phyloP scores from a whole-genome alignment of 2,888 invertebrate species.

The Phymatocera aterrima region DNA sequence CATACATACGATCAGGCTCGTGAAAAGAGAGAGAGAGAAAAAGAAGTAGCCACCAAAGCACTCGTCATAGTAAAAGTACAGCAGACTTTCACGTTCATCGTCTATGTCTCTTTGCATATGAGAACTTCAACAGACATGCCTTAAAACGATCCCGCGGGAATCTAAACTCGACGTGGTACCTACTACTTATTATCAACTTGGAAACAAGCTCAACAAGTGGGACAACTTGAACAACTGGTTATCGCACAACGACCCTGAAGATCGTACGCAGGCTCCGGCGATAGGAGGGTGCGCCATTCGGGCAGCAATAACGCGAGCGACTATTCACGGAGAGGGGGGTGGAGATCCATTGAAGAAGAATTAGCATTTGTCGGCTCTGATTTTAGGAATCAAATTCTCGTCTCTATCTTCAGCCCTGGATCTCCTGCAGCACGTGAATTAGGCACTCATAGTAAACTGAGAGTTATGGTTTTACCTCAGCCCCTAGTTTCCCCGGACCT shows the following conservation, averaged over 20 bases:
- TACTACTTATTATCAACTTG: conserved; percentile 23
- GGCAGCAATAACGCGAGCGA: neutral
- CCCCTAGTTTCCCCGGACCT: neutral
- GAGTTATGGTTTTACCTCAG: neutral
- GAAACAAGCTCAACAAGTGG: conserved; percentile 33
- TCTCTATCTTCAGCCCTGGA: neutral
- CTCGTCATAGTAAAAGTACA: too few relatives aligned
- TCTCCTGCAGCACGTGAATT: too few relatives aligned
- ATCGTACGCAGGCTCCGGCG: neutral
- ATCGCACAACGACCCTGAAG: conserved; percentile 23
- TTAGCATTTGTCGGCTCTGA: conserved; percentile 3
- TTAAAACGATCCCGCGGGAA: neutral
- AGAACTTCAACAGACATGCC: neutral
- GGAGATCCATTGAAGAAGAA: neutral
- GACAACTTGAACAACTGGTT: conserved; percentile 33
- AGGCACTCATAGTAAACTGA: too few relatives aligned
- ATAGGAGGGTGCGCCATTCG: conserved; percentile 8
- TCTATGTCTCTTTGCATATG: neutral
- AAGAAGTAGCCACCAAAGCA: too few relatives aligned
- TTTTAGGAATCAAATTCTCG: neutral
- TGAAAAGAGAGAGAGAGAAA: neutral
- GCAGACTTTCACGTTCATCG: too few relatives aligned
- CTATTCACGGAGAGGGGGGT: neutral
- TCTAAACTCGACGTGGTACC: conserved; percentile 1
- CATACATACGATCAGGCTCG: neutral